A percentile compares a stretch with the other conserved stretches of the same genome.
Conservation (phyloP, 2,113 vertebrate genomes). For the Epinephelus moara region DNA sequence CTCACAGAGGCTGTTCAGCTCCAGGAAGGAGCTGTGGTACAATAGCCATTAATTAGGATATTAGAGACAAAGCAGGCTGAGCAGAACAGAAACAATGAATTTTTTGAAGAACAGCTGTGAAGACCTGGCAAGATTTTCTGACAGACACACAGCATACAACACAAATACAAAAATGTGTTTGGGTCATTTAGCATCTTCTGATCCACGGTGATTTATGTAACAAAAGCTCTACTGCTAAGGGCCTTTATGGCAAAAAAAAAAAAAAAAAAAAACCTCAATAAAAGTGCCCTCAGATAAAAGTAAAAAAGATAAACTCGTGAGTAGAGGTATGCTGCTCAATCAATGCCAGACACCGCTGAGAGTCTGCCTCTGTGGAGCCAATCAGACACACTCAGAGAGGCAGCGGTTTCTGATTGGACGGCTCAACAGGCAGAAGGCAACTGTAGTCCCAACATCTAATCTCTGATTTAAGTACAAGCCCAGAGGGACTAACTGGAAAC, state of each 20-base stretch:
- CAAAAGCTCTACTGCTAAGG: not conserved
- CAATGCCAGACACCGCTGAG: constrained; percentile 37
- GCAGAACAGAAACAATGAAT: constrained; percentile 45
- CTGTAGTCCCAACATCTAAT: not conserved
- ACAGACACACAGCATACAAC: constrained; percentile 28
- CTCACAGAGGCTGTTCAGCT: constrained; percentile 54
- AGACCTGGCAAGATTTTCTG: constrained; percentile 28
- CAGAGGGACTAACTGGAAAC: constrained; percentile 13
- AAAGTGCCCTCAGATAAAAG: not conserved
- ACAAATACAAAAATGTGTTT: constrained; percentile 37
- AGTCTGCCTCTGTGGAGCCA: constrained; percentile 33
- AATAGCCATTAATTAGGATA: constrained; percentile 67
- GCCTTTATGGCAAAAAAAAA: not conserved
- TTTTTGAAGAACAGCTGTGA: constrained; percentile 29
- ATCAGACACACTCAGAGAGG: constrained; percentile 34
- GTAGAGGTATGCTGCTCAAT: constrained; percentile 31
- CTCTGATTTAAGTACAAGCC: constrained; percentile 23
- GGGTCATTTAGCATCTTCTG: constrained; percentile 36
- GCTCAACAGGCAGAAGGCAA: constrained; percentile 18
- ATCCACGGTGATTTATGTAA: constrained; percentile 9
- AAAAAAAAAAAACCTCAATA: not conserved
- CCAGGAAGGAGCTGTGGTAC: constrained; percentile 53
- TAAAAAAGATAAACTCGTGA: not conserved
- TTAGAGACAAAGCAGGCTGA: constrained; percentile 62
- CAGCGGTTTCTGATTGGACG: constrained; percentile 5